Evolutionary conservation across 2,113 vertebrate species (phyloP).

Genomic region (Panthera uncia): DNA sequence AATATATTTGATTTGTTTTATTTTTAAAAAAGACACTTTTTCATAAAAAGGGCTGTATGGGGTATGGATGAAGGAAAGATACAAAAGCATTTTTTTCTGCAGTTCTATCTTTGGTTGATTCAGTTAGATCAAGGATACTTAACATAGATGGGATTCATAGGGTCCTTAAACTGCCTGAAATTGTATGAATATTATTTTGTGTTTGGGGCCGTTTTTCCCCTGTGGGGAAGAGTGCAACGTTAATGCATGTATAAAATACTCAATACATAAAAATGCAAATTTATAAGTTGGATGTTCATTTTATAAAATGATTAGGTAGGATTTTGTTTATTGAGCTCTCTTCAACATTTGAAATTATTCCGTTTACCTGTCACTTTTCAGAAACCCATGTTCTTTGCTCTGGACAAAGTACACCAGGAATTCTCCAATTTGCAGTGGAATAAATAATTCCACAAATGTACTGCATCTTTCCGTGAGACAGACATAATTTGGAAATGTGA

Average conservation of each 20-base stretch:
- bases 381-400: neutral
- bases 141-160: neutral
- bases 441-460: neutral
- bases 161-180: neutral
- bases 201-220: neutral
- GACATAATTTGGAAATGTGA: conserved; percentile 16
- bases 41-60: neutral
- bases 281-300: neutral
- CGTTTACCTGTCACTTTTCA: neutral
- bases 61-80: neutral
- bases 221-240: neutral
- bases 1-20: neutral
- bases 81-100: neutral
- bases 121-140: neutral
- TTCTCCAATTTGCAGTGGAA: neutral
- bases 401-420: neutral
- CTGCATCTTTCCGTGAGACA: neutral
- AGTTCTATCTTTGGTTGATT: neutral
- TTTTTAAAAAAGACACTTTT: neutral
- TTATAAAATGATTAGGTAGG: neutral
- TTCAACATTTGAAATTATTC: neutral
- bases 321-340: neutral
- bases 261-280: neutral
- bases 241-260: neutral
- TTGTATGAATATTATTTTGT: neutral